Percentiles rank a stretch among this genome's conserved stretches.
Evolutionary conservation across 2,113 vertebrate species (phyloP).

Genomic region (Camelus bactrianus): DNA sequence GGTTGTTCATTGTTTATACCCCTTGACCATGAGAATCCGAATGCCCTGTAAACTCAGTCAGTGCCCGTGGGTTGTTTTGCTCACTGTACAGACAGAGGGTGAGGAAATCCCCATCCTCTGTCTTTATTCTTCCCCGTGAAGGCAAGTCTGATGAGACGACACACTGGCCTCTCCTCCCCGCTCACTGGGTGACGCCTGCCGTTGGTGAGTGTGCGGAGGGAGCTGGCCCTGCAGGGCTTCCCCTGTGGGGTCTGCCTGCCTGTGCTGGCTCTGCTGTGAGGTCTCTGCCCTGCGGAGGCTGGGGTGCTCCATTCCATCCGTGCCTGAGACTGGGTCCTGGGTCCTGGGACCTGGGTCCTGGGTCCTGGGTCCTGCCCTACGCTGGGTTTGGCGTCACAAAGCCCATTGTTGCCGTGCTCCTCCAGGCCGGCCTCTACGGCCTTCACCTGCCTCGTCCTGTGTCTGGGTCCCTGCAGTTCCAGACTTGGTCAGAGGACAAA

Average conservation of each 20-base stretch:
- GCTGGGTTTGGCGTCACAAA: background rate
- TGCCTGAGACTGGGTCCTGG: too few relatives aligned
- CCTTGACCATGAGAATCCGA: background rate
- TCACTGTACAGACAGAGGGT: rapidly evolving
- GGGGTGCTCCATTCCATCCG: background rate
- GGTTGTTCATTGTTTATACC: background rate
- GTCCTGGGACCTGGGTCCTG: too few relatives aligned
- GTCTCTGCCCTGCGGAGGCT: too few relatives aligned
- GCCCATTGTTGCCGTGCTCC: rapidly evolving
- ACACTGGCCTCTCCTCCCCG: background rate
- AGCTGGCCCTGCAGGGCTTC: too few relatives aligned
- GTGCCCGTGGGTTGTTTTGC: background rate
- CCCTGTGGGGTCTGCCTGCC: background rate
- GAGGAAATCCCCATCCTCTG: background rate
- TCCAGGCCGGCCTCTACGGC: rapidly evolving
- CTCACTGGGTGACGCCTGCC: background rate
- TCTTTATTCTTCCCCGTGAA: background rate
- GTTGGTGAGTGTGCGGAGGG: background rate
- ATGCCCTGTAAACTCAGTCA: too few relatives aligned
- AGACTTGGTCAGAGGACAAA: background rate
- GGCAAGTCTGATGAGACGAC: rapidly evolving
- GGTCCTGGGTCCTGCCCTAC: background rate
- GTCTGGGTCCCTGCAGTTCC: background rate
- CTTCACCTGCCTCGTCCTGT: rapidly evolving
- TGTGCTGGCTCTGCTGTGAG: too few relatives aligned